Percentiles rank a stretch among this genome's conserved stretches.
phyloP scores from a whole-genome alignment of 2,113 vertebrate species.

The Reinhardtius hippoglossoides region DNA sequence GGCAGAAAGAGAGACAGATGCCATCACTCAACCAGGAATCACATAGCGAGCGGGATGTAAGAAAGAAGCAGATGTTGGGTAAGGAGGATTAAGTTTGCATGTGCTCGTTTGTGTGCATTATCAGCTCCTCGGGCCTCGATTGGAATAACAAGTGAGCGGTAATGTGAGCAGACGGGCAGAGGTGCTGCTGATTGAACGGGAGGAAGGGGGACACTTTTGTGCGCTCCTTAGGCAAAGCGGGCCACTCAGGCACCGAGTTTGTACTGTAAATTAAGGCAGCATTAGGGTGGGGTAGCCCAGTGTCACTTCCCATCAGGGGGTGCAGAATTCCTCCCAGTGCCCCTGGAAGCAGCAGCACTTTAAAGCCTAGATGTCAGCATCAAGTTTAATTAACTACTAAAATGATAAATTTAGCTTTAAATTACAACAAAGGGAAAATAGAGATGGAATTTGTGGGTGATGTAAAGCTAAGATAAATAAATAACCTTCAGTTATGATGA shows the following conservation, averaged over 20 bases:
- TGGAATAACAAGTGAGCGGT: slow-evolving; percentile 35
- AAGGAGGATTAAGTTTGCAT: slow-evolving; percentile 17
- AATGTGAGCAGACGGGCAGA: slow-evolving; percentile 27
- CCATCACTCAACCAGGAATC: slow-evolving; percentile 35
- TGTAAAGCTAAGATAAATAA: slow-evolving; percentile 30
- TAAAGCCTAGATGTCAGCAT: slow-evolving; percentile 28
- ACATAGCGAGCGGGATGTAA: slow-evolving; percentile 41
- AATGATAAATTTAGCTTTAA: slow-evolving; percentile 20
- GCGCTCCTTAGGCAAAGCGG: not conserved
- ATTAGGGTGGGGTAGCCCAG: slow-evolving; percentile 33
- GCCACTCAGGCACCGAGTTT: slow-evolving; percentile 3
- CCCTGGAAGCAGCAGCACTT: slow-evolving; percentile 59
- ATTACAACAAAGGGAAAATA: slow-evolving; percentile 11
- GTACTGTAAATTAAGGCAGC: slow-evolving; percentile 69
- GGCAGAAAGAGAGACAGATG: slow-evolving; percentile 42
- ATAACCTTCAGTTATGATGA: slow-evolving; percentile 11
- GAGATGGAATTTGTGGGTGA: not conserved
- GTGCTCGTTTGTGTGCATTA: slow-evolving; percentile 37
- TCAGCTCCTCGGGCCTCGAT: slow-evolving; percentile 33
- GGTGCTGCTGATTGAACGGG: not conserved
- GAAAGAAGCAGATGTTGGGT: slow-evolving; percentile 59
- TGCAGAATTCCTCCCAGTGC: slow-evolving; percentile 55
- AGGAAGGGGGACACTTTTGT: not conserved
- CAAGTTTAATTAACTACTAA: slow-evolving; percentile 27
- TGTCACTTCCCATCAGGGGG: slow-evolving; percentile 65